A percentile compares a stretch with the other conserved stretches of the same genome.
phyloP scores from a whole-genome alignment of 2,888 invertebrate species.

The Didymodactylos carnosus region DNA sequence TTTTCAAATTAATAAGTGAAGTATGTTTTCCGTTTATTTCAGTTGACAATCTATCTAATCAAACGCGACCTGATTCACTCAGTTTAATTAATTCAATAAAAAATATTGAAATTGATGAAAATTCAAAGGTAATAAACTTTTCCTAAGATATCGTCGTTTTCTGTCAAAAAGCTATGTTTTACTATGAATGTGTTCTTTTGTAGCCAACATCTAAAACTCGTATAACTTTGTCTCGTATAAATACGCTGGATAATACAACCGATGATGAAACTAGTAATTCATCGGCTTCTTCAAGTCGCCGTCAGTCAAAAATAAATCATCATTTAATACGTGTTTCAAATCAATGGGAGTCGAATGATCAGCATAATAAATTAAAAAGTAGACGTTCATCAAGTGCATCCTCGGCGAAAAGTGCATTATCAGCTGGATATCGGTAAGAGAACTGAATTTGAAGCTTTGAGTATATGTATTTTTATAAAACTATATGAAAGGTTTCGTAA shows the following conservation, averaged over 20 bases:
- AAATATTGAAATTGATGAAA: too few species aligned
- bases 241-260: neutral
- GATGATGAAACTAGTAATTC: neutral
- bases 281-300: neutral
- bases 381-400: neutral
- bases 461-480: neutral
- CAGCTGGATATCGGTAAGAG: constrained; percentile 5
- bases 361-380: neutral
- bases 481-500: neutral
- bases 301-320: neutral
- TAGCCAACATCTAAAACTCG: neutral
- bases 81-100: neutral
- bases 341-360: neutral
- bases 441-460: neutral
- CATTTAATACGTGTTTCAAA: neutral
- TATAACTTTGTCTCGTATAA: neutral
- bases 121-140: too few species aligned
- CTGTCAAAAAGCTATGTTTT: neutral
- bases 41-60: too few species aligned
- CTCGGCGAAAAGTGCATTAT: constrained; percentile 1
- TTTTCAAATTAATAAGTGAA: too few species aligned
- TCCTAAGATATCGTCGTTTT: too few species aligned
- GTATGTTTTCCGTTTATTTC: too few species aligned
- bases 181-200: neutral
- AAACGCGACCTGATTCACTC: neutral